Base-by-base conservation (phyloP, 2,888 invertebrate species). In the Willowsia nigromaculata region DNA sequence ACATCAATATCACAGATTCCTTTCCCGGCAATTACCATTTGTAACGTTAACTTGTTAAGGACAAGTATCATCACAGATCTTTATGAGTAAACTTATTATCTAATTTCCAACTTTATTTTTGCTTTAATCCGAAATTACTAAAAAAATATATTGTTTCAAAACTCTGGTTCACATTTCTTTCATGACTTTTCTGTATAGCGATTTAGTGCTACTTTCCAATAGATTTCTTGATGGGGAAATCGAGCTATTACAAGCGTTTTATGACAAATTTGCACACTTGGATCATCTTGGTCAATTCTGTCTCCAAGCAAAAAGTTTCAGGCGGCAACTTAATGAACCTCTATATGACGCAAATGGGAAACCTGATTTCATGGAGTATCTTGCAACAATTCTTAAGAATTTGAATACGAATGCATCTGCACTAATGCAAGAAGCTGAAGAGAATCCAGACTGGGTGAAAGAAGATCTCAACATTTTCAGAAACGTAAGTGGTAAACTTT, bases 1-100 rank as follows among this genome's bases (percentile, higher is more conserved):
- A 96, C 96, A 7, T 94, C 95, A 0, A 94, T 97, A 0, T 94
- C 95, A 2, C 94, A 95, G 85, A 95, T 97, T 89, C 97, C 97
- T 0, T 97, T 97, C 94, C 97, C 97, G 0, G 96, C 97, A 0
- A 94, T 97, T 0, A 97, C 97, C 0, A 95, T 97, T 89, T 97
- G 97, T 93, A 97, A 97, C 93, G 96, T 76, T 13, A 76, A 76
- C 47, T n/a, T 76, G 27, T 13, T 76, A n/a, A 43, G 25, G 27
- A 7, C 33, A 3, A 76, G 76, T n/a, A n/a, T n/a, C n/a, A n/a
- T n/a, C n/a, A n/a, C n/a, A n/a, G 43, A 40, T 22, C 22, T 76
- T 2, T 15, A 25, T 13, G 25, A 22, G 0, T 3, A 18, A 18
- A 11, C 9, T 9, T 4, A 37, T 4, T 37, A 37, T 37, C 5